phyloP scores from a whole-genome alignment of 2,113 vertebrate species.

The Serinus canaria region DNA sequence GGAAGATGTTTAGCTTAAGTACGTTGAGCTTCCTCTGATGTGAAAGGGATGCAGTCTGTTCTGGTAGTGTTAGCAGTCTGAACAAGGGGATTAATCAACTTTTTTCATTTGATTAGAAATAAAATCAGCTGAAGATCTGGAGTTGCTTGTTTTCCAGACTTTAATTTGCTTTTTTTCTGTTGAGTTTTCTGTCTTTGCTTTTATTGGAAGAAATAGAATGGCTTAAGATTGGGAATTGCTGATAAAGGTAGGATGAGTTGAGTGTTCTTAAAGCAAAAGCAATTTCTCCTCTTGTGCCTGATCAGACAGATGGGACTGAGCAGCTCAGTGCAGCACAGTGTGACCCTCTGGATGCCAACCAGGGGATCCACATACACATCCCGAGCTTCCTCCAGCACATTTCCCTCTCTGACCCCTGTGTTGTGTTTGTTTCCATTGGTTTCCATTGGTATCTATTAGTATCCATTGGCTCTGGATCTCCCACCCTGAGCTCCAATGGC shows the following conservation, averaged over 20 bases:
- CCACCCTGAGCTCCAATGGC: background rate
- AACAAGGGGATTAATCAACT: background rate
- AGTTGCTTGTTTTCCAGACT: background rate
- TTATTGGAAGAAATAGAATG: background rate
- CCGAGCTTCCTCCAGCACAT: rapidly evolving
- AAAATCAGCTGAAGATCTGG: background rate
- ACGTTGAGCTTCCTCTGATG: background rate
- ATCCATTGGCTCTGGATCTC: background rate
- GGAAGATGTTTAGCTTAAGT: background rate
- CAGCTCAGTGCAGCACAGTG: rapidly evolving
- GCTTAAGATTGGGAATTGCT: background rate
- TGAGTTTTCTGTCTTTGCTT: background rate
- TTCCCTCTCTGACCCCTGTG: background rate
- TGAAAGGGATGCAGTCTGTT: background rate
- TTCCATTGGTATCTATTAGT: rapidly evolving
- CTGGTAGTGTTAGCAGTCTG: background rate
- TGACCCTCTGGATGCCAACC: rapidly evolving
- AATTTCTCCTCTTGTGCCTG: rapidly evolving
- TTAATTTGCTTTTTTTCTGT: background rate
- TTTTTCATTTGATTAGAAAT: background rate
- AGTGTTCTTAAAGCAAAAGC: background rate
- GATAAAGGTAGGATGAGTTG: background rate
- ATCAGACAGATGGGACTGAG: background rate
- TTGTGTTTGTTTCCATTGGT: background rate
- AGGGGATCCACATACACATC: background rate